These are phyloP conservation scores for Notarius quadriscutis DNA, from an alignment of 2,113 vertebrate species.

Conservation along the genomic window DNA sequence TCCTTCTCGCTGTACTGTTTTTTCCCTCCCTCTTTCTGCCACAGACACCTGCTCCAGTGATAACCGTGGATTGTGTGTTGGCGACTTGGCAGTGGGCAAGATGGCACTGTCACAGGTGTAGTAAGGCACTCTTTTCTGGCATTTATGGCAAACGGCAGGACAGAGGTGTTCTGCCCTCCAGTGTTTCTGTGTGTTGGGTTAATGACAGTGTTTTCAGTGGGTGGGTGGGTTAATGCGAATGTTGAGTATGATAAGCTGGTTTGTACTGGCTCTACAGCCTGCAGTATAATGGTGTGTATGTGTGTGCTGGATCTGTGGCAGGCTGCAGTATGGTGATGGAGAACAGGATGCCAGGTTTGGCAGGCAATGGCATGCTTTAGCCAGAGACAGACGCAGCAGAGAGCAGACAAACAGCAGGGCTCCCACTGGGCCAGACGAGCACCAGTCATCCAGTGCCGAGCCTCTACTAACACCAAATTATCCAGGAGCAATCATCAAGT, in stretches of 20 bases:
- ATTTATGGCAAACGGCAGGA: not conserved
- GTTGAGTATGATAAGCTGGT: conserved; percentile 9
- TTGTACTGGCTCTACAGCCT: conserved; percentile 20
- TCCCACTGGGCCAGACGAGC: conserved; percentile 23
- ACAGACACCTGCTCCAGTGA: conserved; percentile 58
- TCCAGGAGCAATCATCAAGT: conserved; percentile 11
- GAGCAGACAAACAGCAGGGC: conserved; percentile 25
- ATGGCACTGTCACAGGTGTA: not conserved
- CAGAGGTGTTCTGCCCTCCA: not conserved
- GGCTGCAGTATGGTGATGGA: conserved; percentile 21
- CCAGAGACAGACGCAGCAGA: conserved; percentile 42
- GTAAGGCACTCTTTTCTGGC: not conserved
- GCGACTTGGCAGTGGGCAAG: conserved; percentile 32
- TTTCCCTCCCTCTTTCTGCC: conserved; percentile 17
- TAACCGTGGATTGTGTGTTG: conserved; percentile 43
- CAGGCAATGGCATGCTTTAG: conserved; percentile 20
- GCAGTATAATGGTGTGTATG: conserved; percentile 29
- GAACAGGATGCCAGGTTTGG: conserved; percentile 40
- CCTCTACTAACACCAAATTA: conserved; percentile 39
- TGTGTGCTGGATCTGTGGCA: conserved; percentile 28
- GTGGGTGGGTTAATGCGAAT: conserved; percentile 12
- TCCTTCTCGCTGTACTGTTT: conserved; percentile 19
- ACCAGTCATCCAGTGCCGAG: conserved; percentile 33
- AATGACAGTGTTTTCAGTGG: conserved; percentile 31
- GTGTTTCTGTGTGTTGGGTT: conserved; percentile 1